A percentile compares a stretch with the other conserved stretches of the same genome.
phyloP scores from a whole-genome alignment of 1,140 invertebrate species.

The Diprion similis region DNA sequence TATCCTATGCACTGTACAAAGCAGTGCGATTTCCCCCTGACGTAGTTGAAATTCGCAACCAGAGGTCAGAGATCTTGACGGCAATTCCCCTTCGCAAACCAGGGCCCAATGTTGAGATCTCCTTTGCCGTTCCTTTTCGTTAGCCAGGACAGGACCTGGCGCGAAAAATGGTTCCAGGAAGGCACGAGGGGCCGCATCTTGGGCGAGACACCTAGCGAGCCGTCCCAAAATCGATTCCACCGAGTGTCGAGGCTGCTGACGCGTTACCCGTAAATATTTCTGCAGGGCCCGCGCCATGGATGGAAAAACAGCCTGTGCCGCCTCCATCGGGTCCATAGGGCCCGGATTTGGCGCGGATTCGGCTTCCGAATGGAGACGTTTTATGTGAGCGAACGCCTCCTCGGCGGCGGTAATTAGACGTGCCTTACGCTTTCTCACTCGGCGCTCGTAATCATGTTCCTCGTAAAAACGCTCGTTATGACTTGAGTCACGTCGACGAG shows the following conservation, averaged over 20 bases:
- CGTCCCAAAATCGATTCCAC: slow-evolving; percentile 90
- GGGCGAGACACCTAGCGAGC: slow-evolving; percentile 87
- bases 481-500: slow-evolving; percentile 82
- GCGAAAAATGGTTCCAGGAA: slow-evolving; percentile 91
- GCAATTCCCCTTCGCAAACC: slow-evolving; percentile 84
- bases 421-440: slow-evolving; percentile 89
- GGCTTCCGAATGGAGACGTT: slow-evolving; percentile 74
- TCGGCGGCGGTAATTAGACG: slow-evolving; percentile 91
- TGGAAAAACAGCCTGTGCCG: slow-evolving; percentile 96
- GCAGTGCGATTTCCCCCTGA: slow-evolving; percentile 91
- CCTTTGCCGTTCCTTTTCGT: slow-evolving; percentile 77
- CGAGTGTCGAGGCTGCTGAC: slow-evolving; percentile 94
- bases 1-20: slow-evolving; percentile 84
- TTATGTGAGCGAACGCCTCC: slow-evolving; percentile 97
- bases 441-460: slow-evolving; percentile 94
- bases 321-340: slow-evolving; percentile 92
- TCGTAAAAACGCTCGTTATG: slow-evolving; percentile 98
- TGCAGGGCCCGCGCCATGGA: slow-evolving; percentile 94
- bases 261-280: slow-evolving; percentile 93
- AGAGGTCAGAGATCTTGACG: slow-evolving; percentile 83
- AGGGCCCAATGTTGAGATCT: slow-evolving; percentile 90
- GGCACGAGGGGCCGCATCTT: slow-evolving; percentile 91
- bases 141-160: slow-evolving; percentile 79
- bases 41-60: slow-evolving; percentile 89
- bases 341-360: slow-evolving; percentile 57